These are phyloP conservation scores for Solenopsis invicta DNA, from an alignment of 1,140 invertebrate species.

Conservation along the genomic window DNA sequence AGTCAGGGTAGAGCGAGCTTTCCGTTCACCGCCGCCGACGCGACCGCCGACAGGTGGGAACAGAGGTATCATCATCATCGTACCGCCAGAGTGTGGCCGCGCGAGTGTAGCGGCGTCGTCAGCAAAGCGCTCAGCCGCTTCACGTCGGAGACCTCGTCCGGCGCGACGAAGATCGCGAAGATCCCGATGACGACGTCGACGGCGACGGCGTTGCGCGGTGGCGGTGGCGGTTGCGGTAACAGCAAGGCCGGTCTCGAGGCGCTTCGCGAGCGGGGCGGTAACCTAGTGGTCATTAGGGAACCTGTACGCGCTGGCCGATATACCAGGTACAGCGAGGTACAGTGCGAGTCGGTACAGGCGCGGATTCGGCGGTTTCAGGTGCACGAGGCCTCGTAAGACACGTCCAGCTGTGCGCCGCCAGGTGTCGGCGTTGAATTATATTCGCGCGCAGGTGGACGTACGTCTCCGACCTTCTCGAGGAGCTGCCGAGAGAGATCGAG, in stretches of 20 bases:
- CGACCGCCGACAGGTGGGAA: slow-evolving; percentile 79
- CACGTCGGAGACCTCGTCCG: slow-evolving; percentile 73
- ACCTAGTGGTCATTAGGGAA: slow-evolving; percentile 88
- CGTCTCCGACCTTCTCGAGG: background rate
- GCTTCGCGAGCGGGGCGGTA: slow-evolving; percentile 84
- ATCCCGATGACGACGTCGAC: slow-evolving; percentile 51
- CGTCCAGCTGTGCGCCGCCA: background rate
- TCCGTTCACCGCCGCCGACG: slow-evolving; percentile 81
- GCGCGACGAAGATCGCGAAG: slow-evolving; percentile 45
- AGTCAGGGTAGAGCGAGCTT: slow-evolving; percentile 83
- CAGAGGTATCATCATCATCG: slow-evolving; percentile 76
- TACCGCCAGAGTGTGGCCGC: slow-evolving; percentile 82
- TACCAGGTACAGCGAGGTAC: slow-evolving; percentile 87
- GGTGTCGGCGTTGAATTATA: background rate
- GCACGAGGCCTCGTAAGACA: slow-evolving; percentile 83
- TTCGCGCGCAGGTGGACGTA: background rate
- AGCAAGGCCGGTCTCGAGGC: slow-evolving; percentile 82
- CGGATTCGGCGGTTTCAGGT: slow-evolving; percentile 87
- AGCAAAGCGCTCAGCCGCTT: slow-evolving; percentile 87
- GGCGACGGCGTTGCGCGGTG: slow-evolving; percentile 62
- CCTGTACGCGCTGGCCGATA: slow-evolving; percentile 86
- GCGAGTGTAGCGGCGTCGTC: slow-evolving; percentile 86
- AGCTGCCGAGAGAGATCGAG: background rate
- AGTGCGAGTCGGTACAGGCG: slow-evolving; percentile 88
- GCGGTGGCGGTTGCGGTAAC: slow-evolving; percentile 49